Evolutionary conservation across 2,113 vertebrate genomes (phyloP), one percentile per base, ranked within the genome.

Genomic region (Maccullochella peelii): DNA sequence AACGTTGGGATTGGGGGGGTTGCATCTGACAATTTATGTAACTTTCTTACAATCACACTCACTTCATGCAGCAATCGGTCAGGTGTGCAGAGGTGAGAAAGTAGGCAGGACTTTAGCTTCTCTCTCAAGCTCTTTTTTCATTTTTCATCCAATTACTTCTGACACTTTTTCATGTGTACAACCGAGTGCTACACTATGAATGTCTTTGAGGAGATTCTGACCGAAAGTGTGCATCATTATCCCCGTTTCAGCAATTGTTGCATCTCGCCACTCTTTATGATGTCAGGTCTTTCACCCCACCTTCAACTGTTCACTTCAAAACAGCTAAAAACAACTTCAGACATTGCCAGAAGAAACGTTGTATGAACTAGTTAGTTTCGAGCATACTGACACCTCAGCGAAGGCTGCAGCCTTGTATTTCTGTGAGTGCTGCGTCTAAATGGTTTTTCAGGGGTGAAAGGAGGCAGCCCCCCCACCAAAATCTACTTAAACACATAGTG

Each of bases 401-500:
- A 25, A 71, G 20, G 79, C 68, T 88, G 47, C 58, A 47, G 73
- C 20, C 16, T 47, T 74, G 30, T 70, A 10, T 40, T 58, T 61
- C 50, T 83, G 65, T 75, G 63, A 71, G 62, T 70, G 80, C 36
- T 68, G 57, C 15, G 20, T 80, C 69, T 80, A 77, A 78, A 80
- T 47, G 10, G 62, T 86, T 44, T 83, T 80, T 79, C n/a, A 77
- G 58, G 7, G 71, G 49, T 47, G 54, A 75, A 78, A 30, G 30
- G 63, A 82, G 77, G 58, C 36, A 71, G 72, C 42, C 58, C 44
- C 75, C 70, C 68, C 21, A 71, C 58, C 63, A 80, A 79, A 88
- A 91, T 83, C 58, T 55, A 74, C 80, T 91, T 59, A 91, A 82
- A 90, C 87, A 86, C 68, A 55, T 44, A 78, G 76, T 82, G 88